phyloP scores from a whole-genome alignment of 2,113 vertebrate genomes.

The Engystomops pustulosus region DNA sequence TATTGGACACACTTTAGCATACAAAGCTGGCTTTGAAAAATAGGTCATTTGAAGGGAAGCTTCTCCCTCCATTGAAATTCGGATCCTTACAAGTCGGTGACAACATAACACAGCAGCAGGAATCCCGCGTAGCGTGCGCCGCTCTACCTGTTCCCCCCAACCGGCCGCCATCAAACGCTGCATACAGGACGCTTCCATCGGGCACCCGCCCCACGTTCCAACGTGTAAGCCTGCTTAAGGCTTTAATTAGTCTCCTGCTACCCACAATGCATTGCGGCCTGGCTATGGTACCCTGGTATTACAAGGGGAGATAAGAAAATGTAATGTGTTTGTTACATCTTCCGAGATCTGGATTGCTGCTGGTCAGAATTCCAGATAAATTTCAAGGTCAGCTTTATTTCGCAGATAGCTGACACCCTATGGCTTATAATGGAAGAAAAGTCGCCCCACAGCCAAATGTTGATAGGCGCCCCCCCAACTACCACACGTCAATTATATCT shows the following conservation, averaged over 20 bases:
- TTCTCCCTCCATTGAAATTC: not conserved
- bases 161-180: conserved; percentile 10
- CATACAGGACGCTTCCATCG: conserved; percentile 6
- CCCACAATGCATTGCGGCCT: not conserved
- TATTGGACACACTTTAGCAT: too few relatives aligned
- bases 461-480: too few relatives aligned
- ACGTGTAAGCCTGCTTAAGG: not conserved
- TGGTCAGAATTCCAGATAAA: not conserved
- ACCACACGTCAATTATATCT: not conserved
- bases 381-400: not conserved
- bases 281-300: not conserved
- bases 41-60: conserved; percentile 12
- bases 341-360: too few relatives aligned
- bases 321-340: not conserved
- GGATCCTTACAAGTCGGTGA: not conserved
- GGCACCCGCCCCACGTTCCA: not conserved
- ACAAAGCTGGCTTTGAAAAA: conserved; percentile 28
- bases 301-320: not conserved
- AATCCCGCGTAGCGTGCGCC: not conserved
- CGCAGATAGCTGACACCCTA: not conserved
- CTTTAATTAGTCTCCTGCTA: conserved; percentile 47
- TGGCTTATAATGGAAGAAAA: not conserved
- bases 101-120: not conserved
- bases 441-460: too few relatives aligned
- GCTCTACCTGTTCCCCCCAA: conserved; percentile 12